These are phyloP conservation scores for Danionella cerebrum DNA, from an alignment of 2,113 vertebrate species.

Conservation along the genomic window DNA sequence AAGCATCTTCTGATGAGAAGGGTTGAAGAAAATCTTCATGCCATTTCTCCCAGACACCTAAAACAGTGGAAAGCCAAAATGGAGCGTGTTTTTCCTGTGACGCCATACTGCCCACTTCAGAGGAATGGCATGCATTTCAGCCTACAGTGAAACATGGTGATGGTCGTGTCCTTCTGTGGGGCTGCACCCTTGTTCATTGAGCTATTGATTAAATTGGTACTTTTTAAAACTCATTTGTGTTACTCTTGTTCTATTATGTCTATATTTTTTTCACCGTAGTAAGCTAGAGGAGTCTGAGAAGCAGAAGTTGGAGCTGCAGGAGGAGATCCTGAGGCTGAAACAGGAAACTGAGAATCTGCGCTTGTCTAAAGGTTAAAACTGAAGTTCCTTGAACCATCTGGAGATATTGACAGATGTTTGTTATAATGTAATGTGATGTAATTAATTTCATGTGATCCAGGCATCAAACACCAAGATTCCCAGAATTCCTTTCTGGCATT, in stretches of 20 bases:
- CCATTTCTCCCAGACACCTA: too few relatives aligned
- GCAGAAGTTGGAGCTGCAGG: conserved; percentile 83
- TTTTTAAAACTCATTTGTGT: too few relatives aligned
- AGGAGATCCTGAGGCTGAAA: conserved; percentile 88
- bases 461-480: conserved; percentile 97
- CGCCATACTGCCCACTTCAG: too few relatives aligned
- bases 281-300: conserved; percentile 91
- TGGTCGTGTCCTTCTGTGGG: too few relatives aligned
- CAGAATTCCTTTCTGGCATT: conserved; percentile 99
- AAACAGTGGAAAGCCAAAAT: too few relatives aligned
- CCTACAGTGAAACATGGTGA: too few relatives aligned
- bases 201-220: too few relatives aligned
- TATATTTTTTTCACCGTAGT: conserved; percentile 53
- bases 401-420: neutral
- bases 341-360: conserved; percentile 89
- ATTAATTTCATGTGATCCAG: conserved; percentile 51
- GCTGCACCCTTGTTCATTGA: too few relatives aligned
- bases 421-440: conserved; percentile 30
- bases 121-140: too few relatives aligned
- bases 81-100: too few relatives aligned
- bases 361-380: conserved; percentile 79
- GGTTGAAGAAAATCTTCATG: too few relatives aligned
- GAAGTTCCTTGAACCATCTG: neutral
- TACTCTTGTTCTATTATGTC: neutral
- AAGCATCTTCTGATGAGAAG: too few relatives aligned